Conservation (phyloP, 2,113 vertebrate species). For the Rafetus swinhoei region DNA sequence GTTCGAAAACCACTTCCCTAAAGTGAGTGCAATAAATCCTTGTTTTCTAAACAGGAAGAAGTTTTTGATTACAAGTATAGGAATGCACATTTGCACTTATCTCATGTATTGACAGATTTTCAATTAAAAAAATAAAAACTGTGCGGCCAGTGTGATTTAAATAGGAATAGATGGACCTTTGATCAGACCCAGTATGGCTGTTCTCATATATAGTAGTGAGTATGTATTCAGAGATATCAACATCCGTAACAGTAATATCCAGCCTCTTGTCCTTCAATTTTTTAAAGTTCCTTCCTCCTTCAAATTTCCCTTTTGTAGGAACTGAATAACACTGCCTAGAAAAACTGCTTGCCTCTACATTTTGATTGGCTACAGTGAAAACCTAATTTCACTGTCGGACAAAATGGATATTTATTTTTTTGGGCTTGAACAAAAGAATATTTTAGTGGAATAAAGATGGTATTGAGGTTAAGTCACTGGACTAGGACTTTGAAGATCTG, state of each 20-base stretch:
- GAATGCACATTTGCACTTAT: background rate
- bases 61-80: background rate
- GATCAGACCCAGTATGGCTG: no score
- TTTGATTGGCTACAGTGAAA: background rate
- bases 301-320: background rate
- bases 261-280: background rate
- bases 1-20: no score
- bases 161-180: no score
- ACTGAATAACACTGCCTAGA: background rate
- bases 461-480: background rate
- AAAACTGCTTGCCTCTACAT: background rate
- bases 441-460: background rate
- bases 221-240: background rate
- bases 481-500: background rate
- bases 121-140: background rate
- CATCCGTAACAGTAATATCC: background rate
- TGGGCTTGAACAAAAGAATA: background rate
- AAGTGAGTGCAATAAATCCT: rapidly evolving
- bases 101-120: background rate
- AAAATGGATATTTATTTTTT: background rate
- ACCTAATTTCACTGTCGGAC: background rate
- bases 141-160: background rate
- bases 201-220: background rate
- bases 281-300: background rate
- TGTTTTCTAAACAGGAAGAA: background rate